These are phyloP conservation scores for Aporophyla nigra DNA, from an alignment of 2,888 invertebrate genomes.

Conservation along the genomic window DNA sequence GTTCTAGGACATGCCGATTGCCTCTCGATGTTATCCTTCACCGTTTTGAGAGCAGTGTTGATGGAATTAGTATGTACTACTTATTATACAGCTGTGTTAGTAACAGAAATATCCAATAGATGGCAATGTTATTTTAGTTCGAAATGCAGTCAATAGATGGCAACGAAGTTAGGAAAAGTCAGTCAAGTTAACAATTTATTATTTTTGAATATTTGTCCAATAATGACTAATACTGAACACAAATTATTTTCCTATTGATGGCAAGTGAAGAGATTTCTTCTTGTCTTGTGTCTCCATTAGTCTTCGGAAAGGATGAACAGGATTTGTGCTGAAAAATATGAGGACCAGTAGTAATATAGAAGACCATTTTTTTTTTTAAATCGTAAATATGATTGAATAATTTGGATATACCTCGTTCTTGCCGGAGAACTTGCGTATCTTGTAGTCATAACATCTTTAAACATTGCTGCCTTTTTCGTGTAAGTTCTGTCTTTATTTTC, in stretches of 20 bases:
- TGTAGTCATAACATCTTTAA: conserved; percentile 80
- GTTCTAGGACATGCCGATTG: too few relatives aligned
- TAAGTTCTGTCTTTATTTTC: conserved; percentile 82
- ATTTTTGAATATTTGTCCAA: conserved; percentile 21
- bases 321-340: conserved; percentile 80
- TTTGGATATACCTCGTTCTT: conserved; percentile 79
- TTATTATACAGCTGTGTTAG: neutral
- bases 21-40: too few relatives aligned
- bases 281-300: conserved; percentile 72
- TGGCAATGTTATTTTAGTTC: conserved; percentile 22
- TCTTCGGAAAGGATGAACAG: conserved; percentile 85
- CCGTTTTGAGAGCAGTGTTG: too few relatives aligned
- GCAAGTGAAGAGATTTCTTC: conserved; percentile 70
- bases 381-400: too few relatives aligned
- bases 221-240: neutral
- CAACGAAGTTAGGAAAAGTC: neutral
- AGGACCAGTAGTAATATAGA: neutral
- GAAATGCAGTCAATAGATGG: conserved; percentile 22
- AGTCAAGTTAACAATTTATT: neutral
- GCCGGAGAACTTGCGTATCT: conserved; percentile 76
- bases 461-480: conserved; percentile 80
- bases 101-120: conserved; percentile 24
- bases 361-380: neutral
- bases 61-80: neutral
- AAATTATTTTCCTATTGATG: conserved; percentile 66